phyloP scores from a whole-genome alignment of 2,113 vertebrate genomes.

The Rissa tridactyla region DNA sequence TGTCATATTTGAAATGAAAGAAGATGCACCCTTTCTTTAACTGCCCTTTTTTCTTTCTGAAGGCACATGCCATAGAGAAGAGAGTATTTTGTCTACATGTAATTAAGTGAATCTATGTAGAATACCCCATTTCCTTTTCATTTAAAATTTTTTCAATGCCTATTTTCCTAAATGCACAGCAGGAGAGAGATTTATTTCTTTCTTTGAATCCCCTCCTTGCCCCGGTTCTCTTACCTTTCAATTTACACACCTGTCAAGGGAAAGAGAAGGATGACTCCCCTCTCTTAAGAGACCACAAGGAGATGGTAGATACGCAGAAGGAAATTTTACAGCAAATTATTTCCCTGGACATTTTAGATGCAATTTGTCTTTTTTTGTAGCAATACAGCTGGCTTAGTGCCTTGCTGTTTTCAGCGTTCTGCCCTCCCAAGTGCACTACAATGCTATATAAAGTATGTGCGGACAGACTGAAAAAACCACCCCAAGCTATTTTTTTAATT shows the following conservation, averaged over 20 bases:
- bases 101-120: not conserved
- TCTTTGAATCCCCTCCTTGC: not conserved
- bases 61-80: not conserved
- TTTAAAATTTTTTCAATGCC: not conserved
- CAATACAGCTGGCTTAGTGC: not conserved
- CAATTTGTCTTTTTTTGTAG: not conserved
- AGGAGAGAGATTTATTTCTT: not conserved
- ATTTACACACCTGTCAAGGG: not conserved
- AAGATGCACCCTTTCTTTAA: not conserved
- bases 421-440: not conserved
- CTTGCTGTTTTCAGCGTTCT: not conserved
- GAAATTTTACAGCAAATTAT: not conserved
- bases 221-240: not conserved
- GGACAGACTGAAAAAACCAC: not conserved
- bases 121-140: not conserved
- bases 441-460: not conserved
- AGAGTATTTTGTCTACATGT: not conserved
- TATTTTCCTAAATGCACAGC: not conserved
- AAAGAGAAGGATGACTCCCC: not conserved
- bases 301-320: not conserved
- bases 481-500: not conserved
- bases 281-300: not conserved
- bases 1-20: not conserved
- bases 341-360: not conserved
- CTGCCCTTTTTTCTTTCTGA: not conserved